Evolutionary conservation across 2,888 invertebrate species (phyloP), one percentile per base, ranked within the genome.

Genomic region (Argyresthia albistria): DNA sequence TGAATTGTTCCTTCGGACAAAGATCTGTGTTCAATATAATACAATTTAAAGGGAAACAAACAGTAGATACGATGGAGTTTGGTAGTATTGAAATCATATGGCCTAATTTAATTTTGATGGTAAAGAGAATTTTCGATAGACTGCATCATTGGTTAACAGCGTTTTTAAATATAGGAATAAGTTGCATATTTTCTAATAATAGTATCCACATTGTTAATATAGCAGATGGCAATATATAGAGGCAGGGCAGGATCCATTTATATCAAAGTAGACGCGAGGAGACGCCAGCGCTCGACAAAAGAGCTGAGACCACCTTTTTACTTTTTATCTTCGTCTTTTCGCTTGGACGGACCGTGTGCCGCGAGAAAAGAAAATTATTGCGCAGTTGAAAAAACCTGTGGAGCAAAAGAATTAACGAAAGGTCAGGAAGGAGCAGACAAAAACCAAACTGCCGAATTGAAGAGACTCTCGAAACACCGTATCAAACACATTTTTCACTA

Each of bases 1-100:
- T 79, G 76, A 82, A 81, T 81, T 80, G 82, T 81, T 73, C 74
- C 65, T 67, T 69, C 68, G 73, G 74, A 81, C 76, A 80, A 80
- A 78, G 76, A 78, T 53, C 53, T 55, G 67, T 70, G 75, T 76
- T 75, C 75, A 70, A 74, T 78, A 71, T 73, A 78, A 79, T 80
- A 79, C 80, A 80, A 79, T 77, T 76, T 73, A 71, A 46, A 46
- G 70, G 68, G 67, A 59, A 54, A 51, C 52, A 54, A 25, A 43
- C 25, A 50, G 50, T 47, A 25, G 15, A 37, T 39, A 51, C 35
- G 51, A 36, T 35, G 3, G 25, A 25, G 6, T 35, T 37, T 35
- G 11, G 35, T 25, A 35, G 43, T 11, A 42, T 14, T n/a, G n/a
- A n/a, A 43, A 11, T 9, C 42, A 9, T 35, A 9, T 6, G 14